Percentiles rank a stretch among this genome's conserved stretches.
phyloP scores from a whole-genome alignment of 2,888 invertebrate genomes.

The Camptogramma bilineatum region DNA sequence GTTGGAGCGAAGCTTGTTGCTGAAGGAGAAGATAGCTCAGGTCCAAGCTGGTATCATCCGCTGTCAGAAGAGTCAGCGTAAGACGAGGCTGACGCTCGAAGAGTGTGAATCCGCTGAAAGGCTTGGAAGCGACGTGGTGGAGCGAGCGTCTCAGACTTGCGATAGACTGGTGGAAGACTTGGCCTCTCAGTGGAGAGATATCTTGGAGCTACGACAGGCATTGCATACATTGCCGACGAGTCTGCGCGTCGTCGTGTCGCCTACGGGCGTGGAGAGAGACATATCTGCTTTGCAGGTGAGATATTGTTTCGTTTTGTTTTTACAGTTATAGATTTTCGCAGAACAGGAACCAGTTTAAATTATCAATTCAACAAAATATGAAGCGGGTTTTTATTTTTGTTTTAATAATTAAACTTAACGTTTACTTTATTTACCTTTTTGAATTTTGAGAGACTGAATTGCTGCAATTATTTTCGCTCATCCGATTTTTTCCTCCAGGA shows the following conservation, averaged over 20 bases:
- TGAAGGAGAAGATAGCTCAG: constrained; percentile 90
- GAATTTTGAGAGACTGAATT: no score
- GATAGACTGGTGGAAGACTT: constrained; percentile 89
- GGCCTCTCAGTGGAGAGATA: constrained; percentile 90
- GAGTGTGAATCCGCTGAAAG: constrained; percentile 90
- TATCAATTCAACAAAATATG: no score
- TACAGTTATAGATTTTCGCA: no score
- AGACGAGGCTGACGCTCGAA: constrained; percentile 87
- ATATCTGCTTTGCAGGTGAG: constrained; percentile 86
- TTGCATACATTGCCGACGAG: constrained; percentile 92
- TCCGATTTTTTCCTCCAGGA: constrained; percentile 79
- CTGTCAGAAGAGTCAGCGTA: constrained; percentile 88
- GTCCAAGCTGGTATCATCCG: constrained; percentile 90
- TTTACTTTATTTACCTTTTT: no score
- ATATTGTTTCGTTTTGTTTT: no score
- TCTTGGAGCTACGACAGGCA: constrained; percentile 90
- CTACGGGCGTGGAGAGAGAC: constrained; percentile 90
- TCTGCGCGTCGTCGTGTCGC: constrained; percentile 91
- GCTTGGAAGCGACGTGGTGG: constrained; percentile 91
- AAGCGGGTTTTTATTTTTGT: no score
- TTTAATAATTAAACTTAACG: no score
- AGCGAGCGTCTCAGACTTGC: constrained; percentile 90
- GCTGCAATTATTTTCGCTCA: neutral
- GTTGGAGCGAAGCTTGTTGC: constrained; percentile 89
- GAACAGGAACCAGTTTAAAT: no score